Base-by-base conservation (phyloP, 2,797 vertebrate genomes). In the Heteromormyrus szaboi region DNA sequence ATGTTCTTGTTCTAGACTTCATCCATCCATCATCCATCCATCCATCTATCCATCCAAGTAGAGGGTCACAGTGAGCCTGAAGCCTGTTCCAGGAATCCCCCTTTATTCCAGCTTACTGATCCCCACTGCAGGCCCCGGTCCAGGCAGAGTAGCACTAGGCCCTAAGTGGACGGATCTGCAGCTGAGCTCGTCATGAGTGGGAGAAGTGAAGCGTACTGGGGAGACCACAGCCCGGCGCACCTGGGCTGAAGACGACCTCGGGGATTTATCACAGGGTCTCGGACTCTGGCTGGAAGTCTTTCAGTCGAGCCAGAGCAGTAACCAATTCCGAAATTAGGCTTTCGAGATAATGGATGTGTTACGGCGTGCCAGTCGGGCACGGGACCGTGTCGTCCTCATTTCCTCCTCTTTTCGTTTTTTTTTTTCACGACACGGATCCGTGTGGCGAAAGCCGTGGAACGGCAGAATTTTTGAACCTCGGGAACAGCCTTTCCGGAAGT, bases 51-150 rank as follows among this genome's bases (percentile, higher is more conserved):
- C 76, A 79, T 79, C 37, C 5, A 7, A 79, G 37, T 44, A 46
- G 2, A 46, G 76, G 19, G 37, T n/a, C 17, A 46, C 14, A 46
- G 76, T 9, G 5, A 79, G 14, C 41, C 76, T 44, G 76, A 9
- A 79, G 41, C 76, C 76, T 41, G 19, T 41, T 41, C 17, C 33
- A 76, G 17, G 65, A 44, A n/a, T 41, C 3, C 46, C n/a, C 51
- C 37, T 62, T 48, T 88, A 88, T 25, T 33, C 79, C 51, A 19
- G n/a, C 22, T 88, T 54, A 56, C 29, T 86, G 85, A 59, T n/a
- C 14, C 3, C 17, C 29, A 41, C n/a, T 22, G 33, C 25, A 53
- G 50, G 14, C 22, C 25, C 1, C 2, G 5, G 48, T 33, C 12
- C 48, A 83, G 72, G 50, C 8, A 37, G 37, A 11, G 19, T 4